Evolutionary conservation across 2,797 vertebrate genomes (phyloP), one percentile per base, ranked within the genome.

Genomic region (Myripristis jacobus): DNA sequence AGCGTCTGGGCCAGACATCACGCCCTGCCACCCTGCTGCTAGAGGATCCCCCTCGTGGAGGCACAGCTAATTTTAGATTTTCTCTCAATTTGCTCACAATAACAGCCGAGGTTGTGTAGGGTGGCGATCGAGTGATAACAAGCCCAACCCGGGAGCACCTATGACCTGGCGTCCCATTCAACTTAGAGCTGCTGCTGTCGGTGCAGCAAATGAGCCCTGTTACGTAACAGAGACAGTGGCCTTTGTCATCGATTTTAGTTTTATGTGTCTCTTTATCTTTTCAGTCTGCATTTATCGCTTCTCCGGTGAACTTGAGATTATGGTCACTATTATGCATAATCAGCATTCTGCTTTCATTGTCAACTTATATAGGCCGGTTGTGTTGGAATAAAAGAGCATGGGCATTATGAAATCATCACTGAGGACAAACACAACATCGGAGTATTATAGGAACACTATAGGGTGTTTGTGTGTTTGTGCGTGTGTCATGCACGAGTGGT

Each of bases 1-100:
- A 92, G 76, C 3, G 86, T 84, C 83, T 89, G 80, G 61, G 58
- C 43, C 79, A 81, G 79, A 77, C 77, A 51, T 79, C 75, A 74
- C 54, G 11, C 46, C 66, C 56, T 34, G 43, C 60, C 68, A 9
- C 27, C 58, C 59, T 19, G 66, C 51, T 73, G 62, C 57, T 63
- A 61, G 38, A 70, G 44, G 60, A 75, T 57, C 46, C 38, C 61
- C 55, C 29, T 48, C 43, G 70, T 63, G 48, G 65, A 77, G n/a
- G 47, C 1, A 7, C 4, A 29, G 68, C 50, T 80, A 71, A 80
- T 83, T 86, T 83, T 78, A 83, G 73, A 66, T 46, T 52, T 44
- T 57, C 38, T 43, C 29, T 38, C 13, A 12, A 16, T 16, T 48
- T 59, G 34, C 25, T 75, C 21, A 52, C 21, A n/a, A 19, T 31